Percentiles rank a stretch among this genome's conserved stretches.
phyloP scores from a whole-genome alignment of 2,797 vertebrate genomes.

The Glossophaga mutica region DNA sequence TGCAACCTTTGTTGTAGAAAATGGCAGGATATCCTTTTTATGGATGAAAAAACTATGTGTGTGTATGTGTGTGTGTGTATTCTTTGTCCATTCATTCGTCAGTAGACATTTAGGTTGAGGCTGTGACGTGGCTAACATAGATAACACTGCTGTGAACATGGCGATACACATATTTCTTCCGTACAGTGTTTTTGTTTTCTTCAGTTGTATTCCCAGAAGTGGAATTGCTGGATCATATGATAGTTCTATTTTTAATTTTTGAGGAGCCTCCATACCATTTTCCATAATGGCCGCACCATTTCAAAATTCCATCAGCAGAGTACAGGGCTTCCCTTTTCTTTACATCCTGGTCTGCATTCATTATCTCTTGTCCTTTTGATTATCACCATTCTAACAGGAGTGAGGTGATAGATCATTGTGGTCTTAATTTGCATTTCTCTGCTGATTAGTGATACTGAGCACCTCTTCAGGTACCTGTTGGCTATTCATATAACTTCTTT shows the following conservation, averaged over 20 bases:
- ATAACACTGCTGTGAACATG: neutral
- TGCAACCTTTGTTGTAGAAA: neutral
- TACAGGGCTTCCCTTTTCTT: neutral
- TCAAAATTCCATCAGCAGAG: neutral
- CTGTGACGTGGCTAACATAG: neutral
- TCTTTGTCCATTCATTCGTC: neutral
- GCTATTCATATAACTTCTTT: neutral
- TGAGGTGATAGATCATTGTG: neutral
- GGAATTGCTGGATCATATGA: neutral
- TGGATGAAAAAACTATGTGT: neutral
- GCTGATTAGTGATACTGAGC: neutral
- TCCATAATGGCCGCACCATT: neutral
- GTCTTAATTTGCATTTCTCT: neutral
- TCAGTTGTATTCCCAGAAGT: neutral
- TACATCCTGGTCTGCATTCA: neutral
- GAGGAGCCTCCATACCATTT: neutral
- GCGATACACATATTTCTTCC: neutral
- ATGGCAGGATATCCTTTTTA: neutral
- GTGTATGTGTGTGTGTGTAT: neutral
- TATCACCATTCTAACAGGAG: neutral
- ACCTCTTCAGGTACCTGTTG: neutral
- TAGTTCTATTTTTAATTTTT: neutral
- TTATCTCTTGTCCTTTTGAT: neutral
- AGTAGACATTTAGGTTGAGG: neutral
- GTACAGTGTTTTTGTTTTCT: neutral